Base-by-base conservation (phyloP, 2,888 invertebrate species). In the Diabrotica balteata region DNA sequence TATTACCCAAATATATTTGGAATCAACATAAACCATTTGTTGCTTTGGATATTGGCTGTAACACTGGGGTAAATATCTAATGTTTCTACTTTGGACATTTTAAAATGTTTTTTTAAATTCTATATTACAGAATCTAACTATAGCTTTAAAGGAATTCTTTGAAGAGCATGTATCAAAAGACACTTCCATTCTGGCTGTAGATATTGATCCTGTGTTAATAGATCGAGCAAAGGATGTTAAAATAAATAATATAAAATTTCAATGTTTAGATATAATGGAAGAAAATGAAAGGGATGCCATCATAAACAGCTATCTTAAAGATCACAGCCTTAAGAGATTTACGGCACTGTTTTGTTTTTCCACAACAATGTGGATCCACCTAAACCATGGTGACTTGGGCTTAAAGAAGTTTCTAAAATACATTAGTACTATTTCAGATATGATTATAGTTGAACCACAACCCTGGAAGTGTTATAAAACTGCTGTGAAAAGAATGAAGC, bases 281-380 rank as follows among this genome's bases (percentile, higher is more conserved):
- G 55, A 68, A 53, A 58, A 66, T 50, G 75, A 82, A 3, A 76
- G 86, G 2, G 80, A 83, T 47, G 67, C 75, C 47, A 62, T 79
- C 4, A 79, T 91, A n/a, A 73, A 82, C 8, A 73, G 82, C 0
- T 90, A 87, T 81, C 83, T 93, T 61, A 67, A 78, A 45, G 73
- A 72, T 3, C 74, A 84, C 70, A 77, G 84, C 1, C 86, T 84
- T 58, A 59, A 77, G 0, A 85, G 81, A 68, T 94, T 93, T 84
- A 89, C 91, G 84, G 85, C 89, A 4, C 86, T 88, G 59, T 93
- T 93, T 81, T 92, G 93, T 80, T 94, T 95, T 80, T 94, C 95
- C 8, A 88, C 94, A 45, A 93, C 94, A 17, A 94, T 95, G 94
- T 95, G 95, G 95, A 93, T 95, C 78, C 95, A 95, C 83, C 81